phyloP scores from a whole-genome alignment of 2,797 vertebrate genomes.

The Gymnocypris eckloni region DNA sequence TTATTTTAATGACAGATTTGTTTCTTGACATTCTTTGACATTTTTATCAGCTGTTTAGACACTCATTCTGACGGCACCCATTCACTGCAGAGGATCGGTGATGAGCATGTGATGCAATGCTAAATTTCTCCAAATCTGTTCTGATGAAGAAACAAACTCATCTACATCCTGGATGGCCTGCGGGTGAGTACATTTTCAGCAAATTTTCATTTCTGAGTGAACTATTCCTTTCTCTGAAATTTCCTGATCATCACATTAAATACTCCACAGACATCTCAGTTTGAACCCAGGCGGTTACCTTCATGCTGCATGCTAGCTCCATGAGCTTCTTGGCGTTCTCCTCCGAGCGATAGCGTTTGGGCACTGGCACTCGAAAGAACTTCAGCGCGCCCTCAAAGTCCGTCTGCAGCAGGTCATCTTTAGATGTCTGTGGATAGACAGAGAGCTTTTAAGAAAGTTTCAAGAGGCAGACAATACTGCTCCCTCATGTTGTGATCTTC shows the following conservation, averaged over 20 bases:
- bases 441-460: background rate
- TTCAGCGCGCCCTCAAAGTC: constrained; percentile 98
- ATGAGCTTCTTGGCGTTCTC: constrained; percentile 99
- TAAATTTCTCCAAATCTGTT: background rate
- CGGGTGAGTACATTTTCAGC: background rate
- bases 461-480: background rate
- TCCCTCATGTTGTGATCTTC: background rate
- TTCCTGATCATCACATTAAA: background rate
- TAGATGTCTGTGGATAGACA: constrained; percentile 85
- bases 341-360: constrained; percentile 98
- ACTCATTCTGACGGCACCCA: background rate
- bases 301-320: constrained; percentile 97
- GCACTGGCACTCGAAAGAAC: constrained; percentile 97
- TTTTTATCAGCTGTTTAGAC: background rate
- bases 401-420: constrained; percentile 93
- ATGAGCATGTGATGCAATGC: background rate
- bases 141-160: background rate
- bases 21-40: too few species aligned
- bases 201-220: background rate
- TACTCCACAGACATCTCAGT: background rate
- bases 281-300: constrained; percentile 79
- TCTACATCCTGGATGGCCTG: background rate
- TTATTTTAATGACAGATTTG: background rate
- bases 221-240: background rate
- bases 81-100: background rate